These are phyloP conservation scores for Drosophila nasuta DNA, from an alignment of 1,140 invertebrate genomes.

Conservation along the genomic window DNA sequence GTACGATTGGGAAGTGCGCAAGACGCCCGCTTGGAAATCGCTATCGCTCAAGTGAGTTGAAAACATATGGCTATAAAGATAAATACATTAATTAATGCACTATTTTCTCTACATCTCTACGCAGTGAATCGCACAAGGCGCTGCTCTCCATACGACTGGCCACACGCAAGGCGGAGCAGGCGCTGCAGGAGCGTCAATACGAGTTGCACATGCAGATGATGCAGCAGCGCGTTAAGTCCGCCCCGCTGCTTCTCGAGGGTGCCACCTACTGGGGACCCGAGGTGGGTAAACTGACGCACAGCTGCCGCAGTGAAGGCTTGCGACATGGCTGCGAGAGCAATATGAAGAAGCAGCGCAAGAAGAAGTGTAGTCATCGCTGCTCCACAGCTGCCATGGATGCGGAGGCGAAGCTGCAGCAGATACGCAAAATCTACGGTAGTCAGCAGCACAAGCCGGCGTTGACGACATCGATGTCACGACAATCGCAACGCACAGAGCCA, in stretches of 20 bases:
- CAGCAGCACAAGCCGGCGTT: conserved; percentile 46
- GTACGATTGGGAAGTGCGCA: conserved; percentile 81
- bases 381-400: conserved; percentile 30
- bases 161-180: conserved; percentile 83
- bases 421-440: conserved; percentile 76
- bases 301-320: conserved; percentile 66
- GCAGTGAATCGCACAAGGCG: conserved; percentile 78
- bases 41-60: conserved; percentile 73
- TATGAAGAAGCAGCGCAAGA: conserved; percentile 40
- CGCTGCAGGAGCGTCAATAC: conserved; percentile 76
- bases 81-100: not conserved
- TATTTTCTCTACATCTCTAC: not conserved
- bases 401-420: conserved; percentile 58
- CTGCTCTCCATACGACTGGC: conserved; percentile 75
- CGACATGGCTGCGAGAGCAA: conserved; percentile 66
- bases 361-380: conserved; percentile 51
- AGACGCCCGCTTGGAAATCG: conserved; percentile 83
- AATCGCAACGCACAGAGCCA: conserved; percentile 60
- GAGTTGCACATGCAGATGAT: conserved; percentile 83
- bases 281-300: conserved; percentile 77
- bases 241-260: conserved; percentile 78
- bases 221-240: conserved; percentile 79
- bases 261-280: conserved; percentile 78
- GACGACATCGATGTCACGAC: conserved; percentile 55
- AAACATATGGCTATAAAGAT: too few relatives aligned